Conservation (phyloP, 2,113 vertebrate genomes). For the Oreochromis aureus region DNA sequence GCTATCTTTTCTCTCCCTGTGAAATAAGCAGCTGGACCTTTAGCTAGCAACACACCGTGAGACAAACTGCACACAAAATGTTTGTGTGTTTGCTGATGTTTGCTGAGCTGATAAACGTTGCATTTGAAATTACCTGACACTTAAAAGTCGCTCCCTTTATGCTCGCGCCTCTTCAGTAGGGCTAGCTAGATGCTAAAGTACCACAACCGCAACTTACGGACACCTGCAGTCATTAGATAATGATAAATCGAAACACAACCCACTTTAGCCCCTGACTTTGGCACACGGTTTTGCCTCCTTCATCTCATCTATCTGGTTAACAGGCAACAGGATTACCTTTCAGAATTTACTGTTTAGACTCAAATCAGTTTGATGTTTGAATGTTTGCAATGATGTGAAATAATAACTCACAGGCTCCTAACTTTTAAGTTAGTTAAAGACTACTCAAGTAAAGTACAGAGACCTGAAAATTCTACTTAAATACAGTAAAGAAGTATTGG, state of each 20-base stretch:
- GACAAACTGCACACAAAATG: too few species aligned
- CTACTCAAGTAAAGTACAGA: background rate
- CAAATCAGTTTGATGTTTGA: background rate
- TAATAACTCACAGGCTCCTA: background rate
- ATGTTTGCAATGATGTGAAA: background rate
- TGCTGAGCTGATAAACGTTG: background rate
- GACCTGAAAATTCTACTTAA: background rate
- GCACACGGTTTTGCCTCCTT: background rate
- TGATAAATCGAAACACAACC: background rate
- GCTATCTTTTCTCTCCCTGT: background rate
- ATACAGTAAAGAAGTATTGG: background rate
- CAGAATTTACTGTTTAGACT: background rate
- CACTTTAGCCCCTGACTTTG: background rate
- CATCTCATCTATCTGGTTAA: background rate
- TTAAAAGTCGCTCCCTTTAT: background rate
- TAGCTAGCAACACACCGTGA: too few species aligned
- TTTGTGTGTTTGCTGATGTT: background rate
- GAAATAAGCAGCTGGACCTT: background rate
- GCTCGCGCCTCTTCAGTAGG: background rate
- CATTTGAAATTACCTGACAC: background rate
- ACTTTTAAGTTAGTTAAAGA: background rate
- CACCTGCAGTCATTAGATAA: background rate
- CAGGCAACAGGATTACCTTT: background rate
- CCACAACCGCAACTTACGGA: background rate
- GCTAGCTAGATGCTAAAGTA: background rate